These are phyloP conservation scores for Lepus oiostolus DNA, from an alignment of 2,797 vertebrate species.

Conservation along the genomic window DNA sequence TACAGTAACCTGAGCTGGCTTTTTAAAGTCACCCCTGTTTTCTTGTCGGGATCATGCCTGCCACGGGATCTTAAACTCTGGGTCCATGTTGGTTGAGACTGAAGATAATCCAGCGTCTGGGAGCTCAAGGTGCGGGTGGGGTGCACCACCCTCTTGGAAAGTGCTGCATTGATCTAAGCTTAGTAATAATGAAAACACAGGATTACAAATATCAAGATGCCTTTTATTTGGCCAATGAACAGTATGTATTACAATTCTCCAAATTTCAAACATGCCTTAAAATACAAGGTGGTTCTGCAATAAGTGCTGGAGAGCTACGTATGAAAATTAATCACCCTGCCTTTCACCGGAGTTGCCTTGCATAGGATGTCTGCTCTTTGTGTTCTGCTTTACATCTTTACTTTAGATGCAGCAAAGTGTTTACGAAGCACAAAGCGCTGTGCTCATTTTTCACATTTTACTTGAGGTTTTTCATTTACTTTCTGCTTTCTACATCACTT, in stretches of 20 bases:
- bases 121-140: background rate
- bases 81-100: background rate
- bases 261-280: background rate
- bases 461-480: conserved; percentile 22
- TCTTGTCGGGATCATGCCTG: accelerated
- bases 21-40: background rate
- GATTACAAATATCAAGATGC: background rate
- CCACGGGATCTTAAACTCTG: too few relatives aligned
- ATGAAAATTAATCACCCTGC: background rate
- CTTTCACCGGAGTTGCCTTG: background rate
- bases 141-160: background rate
- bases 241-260: background rate
- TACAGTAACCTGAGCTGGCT: background rate
- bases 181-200: background rate
- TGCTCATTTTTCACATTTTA: conserved; percentile 70
- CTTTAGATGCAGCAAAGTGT: conserved; percentile 38
- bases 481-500: conserved; percentile 9
- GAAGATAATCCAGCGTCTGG: background rate
- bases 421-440: conserved; percentile 27
- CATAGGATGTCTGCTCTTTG: background rate
- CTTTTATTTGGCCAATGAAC: background rate
- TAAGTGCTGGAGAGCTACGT: background rate
- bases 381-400: background rate
- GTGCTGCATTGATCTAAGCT: background rate
- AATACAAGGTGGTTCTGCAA: background rate